Evolutionary conservation across 2,797 vertebrate species (phyloP), one percentile per base, ranked within the genome.

Genomic region (Schizopygopsis pylzovi): DNA sequence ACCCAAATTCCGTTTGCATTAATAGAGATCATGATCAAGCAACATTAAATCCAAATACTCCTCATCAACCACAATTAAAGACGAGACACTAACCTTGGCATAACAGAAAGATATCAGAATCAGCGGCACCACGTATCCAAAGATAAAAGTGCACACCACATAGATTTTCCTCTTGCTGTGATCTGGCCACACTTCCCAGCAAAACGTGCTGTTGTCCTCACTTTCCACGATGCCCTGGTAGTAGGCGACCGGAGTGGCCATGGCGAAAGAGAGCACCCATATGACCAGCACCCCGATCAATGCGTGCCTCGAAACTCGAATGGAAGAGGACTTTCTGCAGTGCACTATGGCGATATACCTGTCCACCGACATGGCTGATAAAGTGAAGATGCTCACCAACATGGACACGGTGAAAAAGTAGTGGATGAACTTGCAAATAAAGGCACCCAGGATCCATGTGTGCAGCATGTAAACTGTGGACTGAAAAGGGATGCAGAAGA

Each of bases 381-480:
- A 94, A 0, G 98, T 99, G 94, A 99, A 99, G 91, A 99, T 97
- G 95, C 98, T 99, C 88, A 99, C 98, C 90, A 99, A 92, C 98
- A 99, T 99, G 87, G 98, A 99, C 43, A 99, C 97, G 0, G 98
- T 99, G 93, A 99, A 99, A 92, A 99, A 98, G 87, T 99, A 99
- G 92, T 99, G 98, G 65, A 93, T 96, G 86, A 98, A 98, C 92
- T 98, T 99, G 95, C 98, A 99, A 84, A 98, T 95, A 91, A 99
- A 99, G 1, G 97, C 97, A 1, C 98, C 98, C 81, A 99, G 94
- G 78, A 97, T 96, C 98, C 98, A 99, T 1, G 95, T 96, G 84
- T 96, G 97, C 90, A 98, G 93, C 89, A 96, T 96, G 41, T 99
- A 99, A 89, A 99, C 96, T 0, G 97, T 98, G 87, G 98, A 96